Conservation (phyloP, 2,888 invertebrate genomes). For the Parapristionchus giblindavisi region DNA sequence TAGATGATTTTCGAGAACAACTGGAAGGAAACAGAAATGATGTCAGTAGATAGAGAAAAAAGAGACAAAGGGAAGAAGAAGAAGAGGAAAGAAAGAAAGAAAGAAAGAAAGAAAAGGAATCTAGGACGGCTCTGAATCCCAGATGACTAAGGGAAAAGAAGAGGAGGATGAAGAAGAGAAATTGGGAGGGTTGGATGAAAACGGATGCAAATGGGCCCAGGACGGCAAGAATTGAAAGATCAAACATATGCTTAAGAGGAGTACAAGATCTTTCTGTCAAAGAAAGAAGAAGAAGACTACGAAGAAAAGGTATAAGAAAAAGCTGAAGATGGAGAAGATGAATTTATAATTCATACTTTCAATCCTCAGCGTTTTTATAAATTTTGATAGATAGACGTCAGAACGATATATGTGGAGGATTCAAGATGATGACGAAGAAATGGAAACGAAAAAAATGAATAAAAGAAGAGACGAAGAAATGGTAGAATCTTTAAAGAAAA, state of each 20-base stretch:
- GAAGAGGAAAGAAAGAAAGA: constrained; percentile 3
- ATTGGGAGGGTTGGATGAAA: no score
- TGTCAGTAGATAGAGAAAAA: no score
- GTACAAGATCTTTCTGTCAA: no score
- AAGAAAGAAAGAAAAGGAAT: constrained; percentile 21
- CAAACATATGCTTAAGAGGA: no score
- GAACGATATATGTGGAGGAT: neutral
- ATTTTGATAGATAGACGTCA: no score
- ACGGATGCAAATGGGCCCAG: no score
- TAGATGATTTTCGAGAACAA: no score
- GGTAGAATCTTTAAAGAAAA: neutral
- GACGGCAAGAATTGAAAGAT: no score
- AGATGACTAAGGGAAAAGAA: constrained; percentile 34
- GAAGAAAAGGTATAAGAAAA: neutral
- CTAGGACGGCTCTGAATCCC: neutral
- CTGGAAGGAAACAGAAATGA: no score
- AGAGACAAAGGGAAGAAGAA: neutral
- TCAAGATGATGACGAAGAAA: neutral
- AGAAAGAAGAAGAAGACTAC: neutral
- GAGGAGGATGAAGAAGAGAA: no score
- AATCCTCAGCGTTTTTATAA: no score
- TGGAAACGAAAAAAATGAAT: neutral
- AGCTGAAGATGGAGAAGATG: neutral
- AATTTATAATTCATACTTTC: no score
- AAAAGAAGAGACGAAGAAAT: neutral